A percentile compares a stretch with the other conserved stretches of the same genome.
Conservation (phyloP, 2,113 vertebrate species). For the Ceyx cyanopectus region DNA sequence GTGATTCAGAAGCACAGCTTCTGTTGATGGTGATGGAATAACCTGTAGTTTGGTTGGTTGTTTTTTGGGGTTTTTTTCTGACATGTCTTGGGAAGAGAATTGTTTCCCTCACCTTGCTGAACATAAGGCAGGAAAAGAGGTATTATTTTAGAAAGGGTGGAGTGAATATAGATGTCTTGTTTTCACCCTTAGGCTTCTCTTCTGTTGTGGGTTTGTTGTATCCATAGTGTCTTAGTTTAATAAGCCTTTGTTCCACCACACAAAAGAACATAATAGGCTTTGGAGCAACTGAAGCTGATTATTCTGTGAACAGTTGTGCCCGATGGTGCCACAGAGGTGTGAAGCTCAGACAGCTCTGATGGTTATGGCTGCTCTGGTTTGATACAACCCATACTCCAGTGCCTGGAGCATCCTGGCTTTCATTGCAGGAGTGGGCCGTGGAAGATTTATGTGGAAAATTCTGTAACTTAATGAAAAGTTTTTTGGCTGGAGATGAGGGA, state of each 20-base stretch:
- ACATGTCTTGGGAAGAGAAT: neutral
- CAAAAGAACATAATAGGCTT: neutral
- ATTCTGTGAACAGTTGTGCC: neutral
- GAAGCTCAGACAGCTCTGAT: neutral
- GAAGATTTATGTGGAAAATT: conserved; percentile 33
- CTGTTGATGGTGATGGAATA: neutral
- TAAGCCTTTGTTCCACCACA: neutral
- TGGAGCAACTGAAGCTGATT: neutral
- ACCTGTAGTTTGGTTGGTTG: neutral
- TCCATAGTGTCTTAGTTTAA: neutral
- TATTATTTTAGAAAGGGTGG: neutral
- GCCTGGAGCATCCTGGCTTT: neutral
- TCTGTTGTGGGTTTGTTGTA: neutral
- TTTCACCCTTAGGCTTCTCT: neutral
- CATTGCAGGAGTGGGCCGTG: neutral
- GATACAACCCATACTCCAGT: neutral
- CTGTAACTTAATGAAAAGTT: neutral
- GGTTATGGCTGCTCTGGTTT: neutral
- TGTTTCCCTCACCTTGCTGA: neutral
- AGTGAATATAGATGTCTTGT: neutral
- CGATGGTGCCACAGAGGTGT: neutral
- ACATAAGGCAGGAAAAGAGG: neutral
- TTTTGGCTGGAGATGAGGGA: neutral
- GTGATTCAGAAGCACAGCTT: neutral
- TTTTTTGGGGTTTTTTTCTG: neutral